Base-by-base conservation (phyloP, 2,113 vertebrate genomes). In the Mugil cephalus region DNA sequence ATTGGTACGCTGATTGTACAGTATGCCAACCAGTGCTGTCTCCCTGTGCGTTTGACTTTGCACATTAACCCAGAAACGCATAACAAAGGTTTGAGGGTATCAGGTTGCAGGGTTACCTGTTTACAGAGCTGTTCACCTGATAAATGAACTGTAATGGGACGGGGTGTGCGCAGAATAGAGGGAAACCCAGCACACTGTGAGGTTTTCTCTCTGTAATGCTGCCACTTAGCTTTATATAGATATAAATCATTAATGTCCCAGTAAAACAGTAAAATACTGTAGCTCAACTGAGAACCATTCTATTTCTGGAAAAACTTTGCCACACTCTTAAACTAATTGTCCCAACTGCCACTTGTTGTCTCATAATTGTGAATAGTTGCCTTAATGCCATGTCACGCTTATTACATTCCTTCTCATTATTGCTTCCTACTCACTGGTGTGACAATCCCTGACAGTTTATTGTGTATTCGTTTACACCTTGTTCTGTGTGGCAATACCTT, bases 31-130 rank as follows among this genome's bases (percentile, higher is more conserved):
- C 40, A 8, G 11, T 40, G 40, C 4, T 17, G 46, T 10, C n/a
- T 1, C 24, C 65, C 36, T 72, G 4, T 15, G 21, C 60, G 15
- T 65, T 67, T 77, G 5, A 45, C 6, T 0, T 17, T 45, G 51
- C 5, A 24, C 10, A 34, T 67, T 70, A 48, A 70, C 69, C 55
- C 46, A 58, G 39, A 62, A 74, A 67, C 39, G 55, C 30, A 47
- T 19, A 47, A 40, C 50, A 42, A 51, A 54, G 10, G 42, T 61
- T 50, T 65, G 42, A 43, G 48, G 38, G 24, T 62, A 36, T 68
- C 67, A 24, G 50, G 53, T 35, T 18, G 9, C 35, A 1, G 21
- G 6, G 14, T 63, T 18, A 59, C 48, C 24, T 19, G 40, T 60
- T 69, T 8, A 69, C 30, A 43, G 46, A n/a, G 58, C 51, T 14